A percentile compares a stretch with the other conserved stretches of the same genome.
These are phyloP conservation scores for Drosophila aff. DNA, from an alignment of 1,140 invertebrate genomes.

Conservation along the genomic window DNA sequence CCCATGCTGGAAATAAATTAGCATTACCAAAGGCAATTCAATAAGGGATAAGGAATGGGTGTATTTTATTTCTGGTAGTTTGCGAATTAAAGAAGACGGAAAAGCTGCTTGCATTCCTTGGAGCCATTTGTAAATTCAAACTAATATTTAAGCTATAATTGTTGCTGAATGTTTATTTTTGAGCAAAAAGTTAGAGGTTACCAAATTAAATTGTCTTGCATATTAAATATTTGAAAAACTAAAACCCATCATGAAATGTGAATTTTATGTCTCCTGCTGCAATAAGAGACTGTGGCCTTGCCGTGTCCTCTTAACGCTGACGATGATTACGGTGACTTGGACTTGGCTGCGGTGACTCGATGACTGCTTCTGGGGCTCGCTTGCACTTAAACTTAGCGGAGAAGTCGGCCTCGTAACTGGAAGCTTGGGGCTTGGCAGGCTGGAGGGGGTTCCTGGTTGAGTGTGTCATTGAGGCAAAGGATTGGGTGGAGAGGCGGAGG, in stretches of 20 bases:
- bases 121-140: neutral
- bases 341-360: slow-evolving; percentile 53
- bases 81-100: neutral
- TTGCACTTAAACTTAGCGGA: slow-evolving; percentile 44
- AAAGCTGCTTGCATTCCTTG: too few species aligned
- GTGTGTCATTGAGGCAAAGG: slow-evolving; percentile 49
- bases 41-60: slow-evolving; percentile 9
- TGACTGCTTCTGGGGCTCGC: slow-evolving; percentile 39
- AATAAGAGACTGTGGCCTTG: slow-evolving; percentile 23
- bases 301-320: slow-evolving; percentile 25
- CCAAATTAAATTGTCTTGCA: neutral
- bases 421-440: slow-evolving; percentile 10
- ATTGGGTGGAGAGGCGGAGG: slow-evolving; percentile 19
- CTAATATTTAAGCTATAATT: neutral
- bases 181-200: neutral
- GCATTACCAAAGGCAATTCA: slow-evolving; percentile 42
- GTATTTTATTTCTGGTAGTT: slow-evolving; percentile 2
- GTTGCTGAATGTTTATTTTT: neutral
- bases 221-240: neutral
- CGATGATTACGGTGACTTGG: slow-evolving; percentile 37
- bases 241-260: neutral
- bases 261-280: neutral
- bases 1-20: slow-evolving; percentile 43
- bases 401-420: slow-evolving; percentile 36
- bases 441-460: slow-evolving; percentile 7